Evolutionary conservation across 2,888 invertebrate species (phyloP).

Genomic region (Mythimna loreyi): DNA sequence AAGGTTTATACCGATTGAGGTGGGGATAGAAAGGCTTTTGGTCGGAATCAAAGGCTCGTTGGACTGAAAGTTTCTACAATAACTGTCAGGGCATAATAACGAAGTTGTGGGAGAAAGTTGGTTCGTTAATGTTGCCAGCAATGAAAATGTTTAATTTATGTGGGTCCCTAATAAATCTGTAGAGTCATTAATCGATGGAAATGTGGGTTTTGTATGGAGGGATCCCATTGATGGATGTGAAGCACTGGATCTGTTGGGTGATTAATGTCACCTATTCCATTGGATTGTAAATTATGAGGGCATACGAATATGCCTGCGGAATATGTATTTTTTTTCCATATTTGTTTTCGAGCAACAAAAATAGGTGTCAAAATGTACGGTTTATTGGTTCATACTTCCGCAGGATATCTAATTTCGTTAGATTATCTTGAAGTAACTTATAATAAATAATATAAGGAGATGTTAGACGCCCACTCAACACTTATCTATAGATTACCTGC

Average conservation of each 20-base stretch:
- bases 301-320: constrained; percentile 4
- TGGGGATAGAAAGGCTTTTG: constrained; percentile 46
- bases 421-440: not conserved
- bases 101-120: constrained; percentile 57
- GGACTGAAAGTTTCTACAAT: constrained; percentile 71
- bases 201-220: constrained; percentile 29
- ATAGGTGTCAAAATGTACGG: not conserved
- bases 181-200: constrained; percentile 41
- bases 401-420: constrained; percentile 12
- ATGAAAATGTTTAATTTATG: constrained; percentile 64
- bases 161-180: constrained; percentile 55
- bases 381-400: not conserved
- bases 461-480: not conserved
- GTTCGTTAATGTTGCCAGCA: constrained; percentile 62
- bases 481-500: not conserved
- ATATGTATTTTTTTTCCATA: constrained; percentile 11
- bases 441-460: not conserved
- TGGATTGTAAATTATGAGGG: constrained; percentile 24
- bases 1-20: constrained; percentile 41
- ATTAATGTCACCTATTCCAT: constrained; percentile 45
- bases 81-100: constrained; percentile 74
- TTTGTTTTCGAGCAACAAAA: not conserved
- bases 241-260: constrained; percentile 19
- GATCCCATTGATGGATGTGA: constrained; percentile 44
- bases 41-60: constrained; percentile 65